Evolutionary conservation across 2,113 vertebrate genomes (phyloP).

Genomic region (Catharus fuscescens): DNA sequence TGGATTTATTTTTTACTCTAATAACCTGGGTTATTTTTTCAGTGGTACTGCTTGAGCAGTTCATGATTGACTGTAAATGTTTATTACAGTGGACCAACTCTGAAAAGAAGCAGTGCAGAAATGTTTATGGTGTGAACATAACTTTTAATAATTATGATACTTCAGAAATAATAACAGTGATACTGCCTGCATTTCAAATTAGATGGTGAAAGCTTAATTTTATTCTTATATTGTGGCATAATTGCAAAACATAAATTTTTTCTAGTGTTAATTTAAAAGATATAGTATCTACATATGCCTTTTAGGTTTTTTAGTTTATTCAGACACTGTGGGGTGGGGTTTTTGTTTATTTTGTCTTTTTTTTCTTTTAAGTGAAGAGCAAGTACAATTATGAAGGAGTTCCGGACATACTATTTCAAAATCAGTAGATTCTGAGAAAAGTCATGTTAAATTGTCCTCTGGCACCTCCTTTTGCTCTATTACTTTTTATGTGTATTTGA

Average conservation of each 20-base stretch:
- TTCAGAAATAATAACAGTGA: not conserved
- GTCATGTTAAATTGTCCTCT: not conserved
- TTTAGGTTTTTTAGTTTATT: not conserved
- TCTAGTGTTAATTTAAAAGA: not conserved
- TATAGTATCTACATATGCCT: not conserved
- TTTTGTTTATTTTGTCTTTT: not conserved
- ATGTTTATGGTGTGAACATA: not conserved
- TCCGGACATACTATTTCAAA: not conserved
- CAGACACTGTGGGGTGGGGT: accelerated
- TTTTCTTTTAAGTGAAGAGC: not conserved
- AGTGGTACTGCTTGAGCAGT: not conserved
- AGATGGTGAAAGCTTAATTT: not conserved
- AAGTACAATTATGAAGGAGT: not conserved
- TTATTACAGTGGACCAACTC: not conserved
- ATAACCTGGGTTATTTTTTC: not conserved
- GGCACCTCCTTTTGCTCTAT: not conserved
- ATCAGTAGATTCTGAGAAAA: not conserved
- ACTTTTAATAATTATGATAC: not conserved
- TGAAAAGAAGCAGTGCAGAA: not conserved
- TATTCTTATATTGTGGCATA: not conserved
- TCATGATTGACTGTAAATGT: not conserved
- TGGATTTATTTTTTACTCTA: not conserved
- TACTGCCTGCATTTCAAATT: not conserved
- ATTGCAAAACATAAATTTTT: not conserved
- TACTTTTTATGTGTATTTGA: not conserved